Evolutionary conservation across 2,113 vertebrate genomes (phyloP), one percentile per base, ranked within the genome.

Genomic region (Piliocolobus tephrosceles): DNA sequence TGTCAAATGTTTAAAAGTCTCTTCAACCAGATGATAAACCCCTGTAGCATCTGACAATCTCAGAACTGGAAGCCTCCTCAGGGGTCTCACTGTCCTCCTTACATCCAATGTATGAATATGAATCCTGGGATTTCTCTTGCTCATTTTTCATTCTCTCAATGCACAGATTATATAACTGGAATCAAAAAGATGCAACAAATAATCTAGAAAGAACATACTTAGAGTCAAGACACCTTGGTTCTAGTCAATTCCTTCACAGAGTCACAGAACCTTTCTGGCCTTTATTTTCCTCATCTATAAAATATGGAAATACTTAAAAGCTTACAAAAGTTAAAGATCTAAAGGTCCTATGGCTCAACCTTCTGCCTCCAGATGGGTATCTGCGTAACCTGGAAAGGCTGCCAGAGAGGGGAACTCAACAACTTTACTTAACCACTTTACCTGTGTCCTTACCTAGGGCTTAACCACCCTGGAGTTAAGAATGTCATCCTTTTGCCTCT

Each of bases 51-150:
- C 79, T 78, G 43, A 32, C 0, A 25, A 9, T 47, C 79, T 50
- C 45, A 40, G 9, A 58, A 40, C 2, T 6, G 2, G 72, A 78
- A 58, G 6, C 8, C 32, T 87, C 40, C 50, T 55, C 10, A 1
- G 32, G 14, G 18, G 30, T 13, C 52, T 3, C 47, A 25, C 40
- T 1, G 0, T 17, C 1, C 3, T 32, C 23, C 47, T 91, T 1
- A 4, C 8, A 40, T 17, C 32, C 6, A 25, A 8, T 12, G 18
- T 17, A 14, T 32, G 22, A 80, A 22, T 25, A 17, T 1, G 8
- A 52, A 38, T 66, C 50, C 32, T 89, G 88, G 25, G 2, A 52
- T 89, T 70, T 30, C 40, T 82, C 27, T 70, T 57, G 32, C 3
- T 70, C n/a, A 61, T 81, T 3, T 90, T 47, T 66, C 27, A 30